Percentiles rank a stretch among this genome's conserved stretches.
phyloP scores from a whole-genome alignment of 2,888 invertebrate genomes.

The Shargacucullia verbasci region DNA sequence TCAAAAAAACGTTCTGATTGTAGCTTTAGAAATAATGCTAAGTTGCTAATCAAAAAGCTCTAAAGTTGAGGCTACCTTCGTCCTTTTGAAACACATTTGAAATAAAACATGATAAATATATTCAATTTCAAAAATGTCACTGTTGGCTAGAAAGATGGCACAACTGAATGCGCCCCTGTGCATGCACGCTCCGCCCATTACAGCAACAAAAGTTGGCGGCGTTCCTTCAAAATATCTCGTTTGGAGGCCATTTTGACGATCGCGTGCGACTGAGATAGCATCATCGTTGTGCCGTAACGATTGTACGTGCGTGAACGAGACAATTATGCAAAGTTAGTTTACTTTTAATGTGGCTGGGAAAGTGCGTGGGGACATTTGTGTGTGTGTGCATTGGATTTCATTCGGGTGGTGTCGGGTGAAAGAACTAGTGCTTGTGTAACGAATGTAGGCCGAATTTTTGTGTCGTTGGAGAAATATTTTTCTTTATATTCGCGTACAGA shows the following conservation, averaged over 20 bases:
- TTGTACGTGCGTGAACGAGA: slow-evolving; percentile 85
- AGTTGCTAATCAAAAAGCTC: too few relatives aligned
- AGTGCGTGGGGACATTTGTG: slow-evolving; percentile 74
- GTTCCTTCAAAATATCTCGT: slow-evolving; percentile 89
- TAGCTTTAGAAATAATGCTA: too few relatives aligned
- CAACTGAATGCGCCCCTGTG: slow-evolving; percentile 75
- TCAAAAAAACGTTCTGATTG: too few relatives aligned
- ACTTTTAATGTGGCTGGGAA: slow-evolving; percentile 82
- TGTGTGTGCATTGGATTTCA: slow-evolving; percentile 66
- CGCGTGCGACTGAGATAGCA: slow-evolving; percentile 80
- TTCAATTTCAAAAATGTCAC: slow-evolving; percentile 1
- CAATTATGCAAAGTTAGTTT: slow-evolving; percentile 87
- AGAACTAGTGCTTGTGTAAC: slow-evolving; percentile 36
- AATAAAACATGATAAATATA: not conserved
- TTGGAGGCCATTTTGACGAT: slow-evolving; percentile 89
- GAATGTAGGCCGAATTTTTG: slow-evolving; percentile 37
- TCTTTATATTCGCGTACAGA: too few relatives aligned
- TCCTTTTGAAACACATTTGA: too few relatives aligned
- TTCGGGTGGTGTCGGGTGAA: slow-evolving; percentile 44
- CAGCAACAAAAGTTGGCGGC: slow-evolving; percentile 88
- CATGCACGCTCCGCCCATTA: slow-evolving; percentile 88
- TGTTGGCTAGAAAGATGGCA: slow-evolving; percentile 9
- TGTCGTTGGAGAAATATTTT: too few relatives aligned
- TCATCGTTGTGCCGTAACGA: slow-evolving; percentile 66
- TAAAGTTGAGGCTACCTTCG: too few relatives aligned